A percentile compares a stretch with the other conserved stretches of the same genome.
Conservation (phyloP, 1,140 invertebrate genomes). For the Eueides isabella region DNA sequence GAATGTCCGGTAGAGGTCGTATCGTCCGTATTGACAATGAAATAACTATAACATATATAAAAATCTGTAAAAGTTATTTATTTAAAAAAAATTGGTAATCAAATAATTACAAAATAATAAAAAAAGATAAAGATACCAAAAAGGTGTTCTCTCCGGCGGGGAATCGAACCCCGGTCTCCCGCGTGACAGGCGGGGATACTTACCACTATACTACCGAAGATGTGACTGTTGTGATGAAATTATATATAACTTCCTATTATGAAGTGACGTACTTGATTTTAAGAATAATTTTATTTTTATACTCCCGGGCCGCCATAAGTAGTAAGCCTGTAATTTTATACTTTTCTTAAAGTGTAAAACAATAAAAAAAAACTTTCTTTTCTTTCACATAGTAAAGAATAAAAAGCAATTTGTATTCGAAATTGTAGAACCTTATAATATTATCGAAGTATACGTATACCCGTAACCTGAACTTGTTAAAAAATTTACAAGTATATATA, state of each 20-base stretch:
- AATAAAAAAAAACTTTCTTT: no score
- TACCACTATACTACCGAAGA: constrained; percentile 25
- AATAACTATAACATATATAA: neutral
- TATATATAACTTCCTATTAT: neutral
- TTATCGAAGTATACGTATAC: no score
- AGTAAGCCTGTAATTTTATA: no score
- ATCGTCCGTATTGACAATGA: neutral
- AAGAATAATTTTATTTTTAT: no score
- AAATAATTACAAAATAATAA: neutral
- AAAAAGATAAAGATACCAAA: neutral
- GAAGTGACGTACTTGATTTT: neutral
- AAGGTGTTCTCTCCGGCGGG: constrained; percentile 48
- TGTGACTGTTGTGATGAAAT: constrained; percentile 8
- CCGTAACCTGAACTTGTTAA: no score
- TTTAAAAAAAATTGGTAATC: neutral
- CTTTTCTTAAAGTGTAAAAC: no score
- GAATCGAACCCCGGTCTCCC: constrained; percentile 66
- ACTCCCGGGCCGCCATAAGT: no score
- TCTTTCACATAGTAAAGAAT: no score
- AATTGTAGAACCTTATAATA: no score
- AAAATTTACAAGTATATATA: no score
- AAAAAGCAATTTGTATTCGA: no score
- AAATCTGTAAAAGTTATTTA: neutral
- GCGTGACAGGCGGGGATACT: constrained; percentile 45
- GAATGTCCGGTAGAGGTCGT: neutral